phyloP scores from a whole-genome alignment of 2,888 invertebrate genomes.

The Syrista parreyssii region DNA sequence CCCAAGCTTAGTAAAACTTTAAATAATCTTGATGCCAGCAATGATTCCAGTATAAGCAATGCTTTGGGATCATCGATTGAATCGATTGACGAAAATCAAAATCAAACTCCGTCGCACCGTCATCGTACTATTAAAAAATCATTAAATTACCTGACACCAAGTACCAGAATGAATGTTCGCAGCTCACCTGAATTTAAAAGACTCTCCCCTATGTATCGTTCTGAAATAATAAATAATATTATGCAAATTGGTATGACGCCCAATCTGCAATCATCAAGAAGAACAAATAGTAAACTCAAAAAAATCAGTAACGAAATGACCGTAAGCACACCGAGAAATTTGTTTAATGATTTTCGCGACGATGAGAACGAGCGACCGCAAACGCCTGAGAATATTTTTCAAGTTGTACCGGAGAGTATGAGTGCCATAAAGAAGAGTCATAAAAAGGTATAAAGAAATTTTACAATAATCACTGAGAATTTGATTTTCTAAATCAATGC shows the following conservation, averaged over 20 bases:
- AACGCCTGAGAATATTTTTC: slow-evolving; percentile 52
- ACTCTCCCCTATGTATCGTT: slow-evolving; percentile 35
- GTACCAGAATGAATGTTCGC: slow-evolving; percentile 14
- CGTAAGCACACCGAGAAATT: slow-evolving; percentile 54
- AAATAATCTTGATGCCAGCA: slow-evolving; percentile 41
- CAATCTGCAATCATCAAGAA: slow-evolving; percentile 30
- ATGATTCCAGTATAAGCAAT: slow-evolving; percentile 41
- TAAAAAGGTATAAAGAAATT: slow-evolving; percentile 48
- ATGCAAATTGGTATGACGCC: slow-evolving; percentile 39
- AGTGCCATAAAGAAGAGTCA: slow-evolving; percentile 60
- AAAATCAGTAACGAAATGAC: slow-evolving; percentile 28
- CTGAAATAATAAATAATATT: slow-evolving; percentile 41
- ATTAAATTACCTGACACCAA: slow-evolving; percentile 43
- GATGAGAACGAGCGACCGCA: slow-evolving; percentile 41
- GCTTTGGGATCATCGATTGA: slow-evolving; percentile 42
- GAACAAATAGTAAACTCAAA: slow-evolving; percentile 23
- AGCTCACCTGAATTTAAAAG: slow-evolving; percentile 25
- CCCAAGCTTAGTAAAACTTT: slow-evolving; percentile 39
- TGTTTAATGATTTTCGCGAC: slow-evolving; percentile 48
- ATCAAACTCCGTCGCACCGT: slow-evolving; percentile 53
- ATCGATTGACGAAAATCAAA: slow-evolving; percentile 59
- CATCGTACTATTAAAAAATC: slow-evolving; percentile 42
- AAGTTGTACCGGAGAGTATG: slow-evolving; percentile 55
- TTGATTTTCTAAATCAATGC: background rate
- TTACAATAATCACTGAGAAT: background rate